Evolutionary conservation across 2,888 invertebrate species (phyloP), one percentile per base, ranked within the genome.

Genomic region (Epinotia ramella): DNA sequence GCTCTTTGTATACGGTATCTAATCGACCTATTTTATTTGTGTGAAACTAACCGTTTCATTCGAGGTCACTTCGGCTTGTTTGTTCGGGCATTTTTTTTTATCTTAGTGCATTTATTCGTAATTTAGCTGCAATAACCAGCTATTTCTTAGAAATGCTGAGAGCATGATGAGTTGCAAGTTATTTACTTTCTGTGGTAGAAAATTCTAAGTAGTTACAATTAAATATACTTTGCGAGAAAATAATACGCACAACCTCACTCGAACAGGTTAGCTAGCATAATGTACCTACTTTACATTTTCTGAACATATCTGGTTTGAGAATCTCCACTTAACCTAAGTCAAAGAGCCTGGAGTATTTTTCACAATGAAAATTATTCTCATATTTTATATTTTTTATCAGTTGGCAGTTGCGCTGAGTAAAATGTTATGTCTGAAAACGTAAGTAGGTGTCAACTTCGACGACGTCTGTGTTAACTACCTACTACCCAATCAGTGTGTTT

Each of bases 161-260:
- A 46, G 44, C 49, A 66, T 65, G 3, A 49, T 53, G 40, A 60
- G 40, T 67, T 62, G 62, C 28, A 56, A 33, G 56, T 13, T 71
- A 71, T 71, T 71, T 71, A 72, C 76, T 76, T 72, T 76, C 76
- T 72, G 71, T 72, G 44, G 56, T 49, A 46, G 71, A 76, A 57
- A 67, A 76, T 76, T 67, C 62, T 60, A 33, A 24, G 60, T 71
- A 67, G 71, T 57, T 53, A 44, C 56, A 66, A 66, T 76, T 76
- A 76, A 62, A 76, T 72, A 40, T 70, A 70, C 71, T 57, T 72
- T 46, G 56, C 66, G 28, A 72, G 72, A 67, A 72, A 72, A 76
- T 71, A 66, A 67, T 18, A 69, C 20, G 59, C 44, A 46, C 59
- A 70, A 76, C 44, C 56, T 72, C 44, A 44, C 24, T 16, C 20